Evolutionary conservation across 2,888 invertebrate genomes (phyloP).

Genomic region (Amblyjoppa proteus): DNA sequence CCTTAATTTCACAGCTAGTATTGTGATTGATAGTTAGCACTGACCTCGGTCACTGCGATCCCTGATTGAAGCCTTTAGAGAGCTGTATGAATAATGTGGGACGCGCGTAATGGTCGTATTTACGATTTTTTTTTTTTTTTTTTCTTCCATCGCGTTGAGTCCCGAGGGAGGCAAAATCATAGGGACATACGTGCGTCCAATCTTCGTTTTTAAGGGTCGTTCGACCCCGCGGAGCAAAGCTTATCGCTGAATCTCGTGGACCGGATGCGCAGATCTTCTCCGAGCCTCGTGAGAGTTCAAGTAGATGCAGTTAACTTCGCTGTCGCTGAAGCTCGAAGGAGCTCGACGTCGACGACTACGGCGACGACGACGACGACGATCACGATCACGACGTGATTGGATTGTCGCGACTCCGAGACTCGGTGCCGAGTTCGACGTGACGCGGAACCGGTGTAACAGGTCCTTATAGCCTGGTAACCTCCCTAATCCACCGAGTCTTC

Average conservation of each 20-base stretch:
- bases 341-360: slow-evolving; percentile 27
- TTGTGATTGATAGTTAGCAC: slow-evolving; percentile 68
- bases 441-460: slow-evolving; percentile 65
- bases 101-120: slow-evolving; percentile 40
- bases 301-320: slow-evolving; percentile 55
- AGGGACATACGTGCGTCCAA: slow-evolving; percentile 28
- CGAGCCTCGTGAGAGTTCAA: slow-evolving; percentile 44
- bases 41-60: slow-evolving; percentile 63
- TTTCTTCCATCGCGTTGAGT: background rate
- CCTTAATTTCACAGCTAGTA: slow-evolving; percentile 65
- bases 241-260: slow-evolving; percentile 46
- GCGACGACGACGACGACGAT: slow-evolving; percentile 19
- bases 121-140: slow-evolving; percentile 7
- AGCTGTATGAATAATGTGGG: slow-evolving; percentile 53
- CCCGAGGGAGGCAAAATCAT: background rate
- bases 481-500: slow-evolving; percentile 53
- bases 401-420: slow-evolving; percentile 60
- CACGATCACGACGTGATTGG: slow-evolving; percentile 44
- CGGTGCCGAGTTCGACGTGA: slow-evolving; percentile 58
- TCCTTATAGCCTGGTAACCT: slow-evolving; percentile 69
- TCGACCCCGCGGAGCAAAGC: slow-evolving; percentile 30
- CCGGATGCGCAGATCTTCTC: slow-evolving; percentile 57
- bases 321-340: slow-evolving; percentile 39
- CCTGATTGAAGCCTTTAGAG: slow-evolving; percentile 64
- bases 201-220: slow-evolving; percentile 43